A percentile compares a stretch with the other conserved stretches of the same genome.
phyloP scores from a whole-genome alignment of 2,113 vertebrate species.

The Alethe diademata region DNA sequence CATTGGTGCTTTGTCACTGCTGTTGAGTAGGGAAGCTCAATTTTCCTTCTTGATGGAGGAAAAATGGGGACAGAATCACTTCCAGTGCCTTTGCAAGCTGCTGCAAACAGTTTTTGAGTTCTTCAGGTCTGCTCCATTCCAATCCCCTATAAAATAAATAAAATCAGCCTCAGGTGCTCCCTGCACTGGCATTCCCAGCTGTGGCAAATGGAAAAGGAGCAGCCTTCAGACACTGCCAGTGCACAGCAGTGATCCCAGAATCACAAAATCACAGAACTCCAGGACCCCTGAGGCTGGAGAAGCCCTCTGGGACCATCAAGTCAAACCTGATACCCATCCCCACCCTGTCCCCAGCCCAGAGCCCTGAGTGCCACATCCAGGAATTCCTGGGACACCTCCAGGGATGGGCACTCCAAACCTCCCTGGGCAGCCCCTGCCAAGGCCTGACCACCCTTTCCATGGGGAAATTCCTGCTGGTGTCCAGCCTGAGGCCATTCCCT shows the following conservation, averaged over 20 bases:
- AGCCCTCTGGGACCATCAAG: fast-evolving
- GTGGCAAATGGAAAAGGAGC: neutral
- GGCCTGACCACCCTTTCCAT: fast-evolving
- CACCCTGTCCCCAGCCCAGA: neutral
- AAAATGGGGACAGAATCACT: neutral
- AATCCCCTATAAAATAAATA: neutral
- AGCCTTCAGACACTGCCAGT: neutral
- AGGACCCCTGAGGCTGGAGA: neutral
- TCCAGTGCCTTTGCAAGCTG: neutral
- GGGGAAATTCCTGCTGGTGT: neutral
- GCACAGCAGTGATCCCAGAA: neutral
- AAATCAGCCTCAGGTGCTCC: neutral
- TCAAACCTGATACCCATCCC: neutral
- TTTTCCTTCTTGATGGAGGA: neutral
- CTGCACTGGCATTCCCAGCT: neutral
- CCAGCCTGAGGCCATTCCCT: neutral
- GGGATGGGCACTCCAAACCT: neutral
- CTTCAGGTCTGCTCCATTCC: neutral
- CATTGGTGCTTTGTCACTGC: neutral
- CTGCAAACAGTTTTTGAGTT: neutral
- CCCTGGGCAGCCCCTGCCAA: neutral
- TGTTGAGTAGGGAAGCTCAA: neutral
- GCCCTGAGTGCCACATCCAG: neutral
- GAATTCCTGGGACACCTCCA: fast-evolving
- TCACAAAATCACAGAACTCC: neutral